Evolutionary conservation across 2,888 invertebrate genomes (phyloP).

Genomic region (Azorinus chamasolen): DNA sequence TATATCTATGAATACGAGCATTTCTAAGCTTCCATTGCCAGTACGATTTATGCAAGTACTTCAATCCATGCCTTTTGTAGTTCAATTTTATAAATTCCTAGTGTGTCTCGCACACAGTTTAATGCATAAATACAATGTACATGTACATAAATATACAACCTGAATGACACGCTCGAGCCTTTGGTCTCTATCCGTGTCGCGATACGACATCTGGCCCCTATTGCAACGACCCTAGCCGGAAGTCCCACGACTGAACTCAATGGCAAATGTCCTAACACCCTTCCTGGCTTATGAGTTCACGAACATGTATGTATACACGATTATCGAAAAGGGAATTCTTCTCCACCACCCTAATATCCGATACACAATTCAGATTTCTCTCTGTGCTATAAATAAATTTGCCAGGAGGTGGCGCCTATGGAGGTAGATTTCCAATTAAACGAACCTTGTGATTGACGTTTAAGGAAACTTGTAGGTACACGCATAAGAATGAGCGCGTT

Average conservation of each 20-base stretch:
- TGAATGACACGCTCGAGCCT: constrained; percentile 82
- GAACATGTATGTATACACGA: too few relatives aligned
- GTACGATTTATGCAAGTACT: too few relatives aligned
- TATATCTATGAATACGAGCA: too few relatives aligned
- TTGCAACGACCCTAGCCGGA: too few relatives aligned
- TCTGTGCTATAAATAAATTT: constrained; percentile 32
- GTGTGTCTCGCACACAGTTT: too few relatives aligned
- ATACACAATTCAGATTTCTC: constrained; percentile 33
- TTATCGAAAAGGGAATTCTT: constrained; percentile 1
- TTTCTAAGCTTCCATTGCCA: too few relatives aligned
- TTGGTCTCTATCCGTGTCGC: constrained; percentile 77
- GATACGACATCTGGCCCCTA: constrained; percentile 68
- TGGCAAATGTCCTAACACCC: too few relatives aligned
- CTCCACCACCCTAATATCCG: constrained; percentile 37
- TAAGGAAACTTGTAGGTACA: constrained; percentile 23
- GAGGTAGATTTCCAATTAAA: constrained; percentile 37
- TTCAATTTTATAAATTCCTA: too few relatives aligned
- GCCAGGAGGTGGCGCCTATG: constrained; percentile 20
- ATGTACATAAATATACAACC: constrained; percentile 60
- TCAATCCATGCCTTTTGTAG: too few relatives aligned
- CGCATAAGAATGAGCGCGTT: constrained; percentile 32
- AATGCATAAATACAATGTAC: constrained; percentile 2
- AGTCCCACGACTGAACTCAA: too few relatives aligned
- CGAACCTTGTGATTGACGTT: constrained; percentile 34
- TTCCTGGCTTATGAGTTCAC: too few relatives aligned